Evolutionary conservation across 2,888 invertebrate species (phyloP).

Genomic region (Chloromyia formosa): DNA sequence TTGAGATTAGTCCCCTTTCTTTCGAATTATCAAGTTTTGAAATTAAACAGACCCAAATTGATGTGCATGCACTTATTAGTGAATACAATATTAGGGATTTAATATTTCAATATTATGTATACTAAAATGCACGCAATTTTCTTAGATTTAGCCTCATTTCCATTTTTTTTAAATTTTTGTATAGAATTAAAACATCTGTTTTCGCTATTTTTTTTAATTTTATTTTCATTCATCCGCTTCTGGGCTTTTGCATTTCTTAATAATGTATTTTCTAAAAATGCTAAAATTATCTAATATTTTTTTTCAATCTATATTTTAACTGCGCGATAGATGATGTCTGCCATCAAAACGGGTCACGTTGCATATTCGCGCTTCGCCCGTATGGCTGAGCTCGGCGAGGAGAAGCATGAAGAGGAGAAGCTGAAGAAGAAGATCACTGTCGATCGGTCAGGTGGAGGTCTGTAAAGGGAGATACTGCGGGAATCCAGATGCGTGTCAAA

Average conservation of each 20-base stretch:
- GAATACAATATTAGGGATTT: too few species aligned
- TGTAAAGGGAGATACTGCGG: constrained; percentile 69
- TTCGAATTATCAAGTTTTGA: too few species aligned
- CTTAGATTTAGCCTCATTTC: too few species aligned
- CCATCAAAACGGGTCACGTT: constrained; percentile 95
- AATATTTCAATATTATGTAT: too few species aligned
- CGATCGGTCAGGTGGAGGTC: constrained; percentile 94
- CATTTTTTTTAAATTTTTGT: too few species aligned
- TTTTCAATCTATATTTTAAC: neutral
- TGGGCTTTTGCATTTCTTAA: constrained; percentile 3
- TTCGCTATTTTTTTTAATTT: too few species aligned
- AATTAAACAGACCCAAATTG: too few species aligned
- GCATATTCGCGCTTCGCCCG: constrained; percentile 94
- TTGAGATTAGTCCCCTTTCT: too few species aligned
- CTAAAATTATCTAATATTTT: neutral
- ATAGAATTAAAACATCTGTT: too few species aligned
- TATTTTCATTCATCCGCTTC: constrained; percentile 24
- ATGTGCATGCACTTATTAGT: too few species aligned
- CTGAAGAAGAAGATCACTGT: constrained; percentile 85
- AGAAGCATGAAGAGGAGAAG: constrained; percentile 78
- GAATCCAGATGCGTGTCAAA: too few species aligned
- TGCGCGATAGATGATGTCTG: constrained; percentile 90
- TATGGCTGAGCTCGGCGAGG: constrained; percentile 92
- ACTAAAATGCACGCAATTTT: too few species aligned
- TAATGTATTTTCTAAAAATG: neutral